These are phyloP conservation scores for Parauchenoglanis punctatus DNA, from an alignment of 2,797 vertebrate genomes.

Conservation along the genomic window DNA sequence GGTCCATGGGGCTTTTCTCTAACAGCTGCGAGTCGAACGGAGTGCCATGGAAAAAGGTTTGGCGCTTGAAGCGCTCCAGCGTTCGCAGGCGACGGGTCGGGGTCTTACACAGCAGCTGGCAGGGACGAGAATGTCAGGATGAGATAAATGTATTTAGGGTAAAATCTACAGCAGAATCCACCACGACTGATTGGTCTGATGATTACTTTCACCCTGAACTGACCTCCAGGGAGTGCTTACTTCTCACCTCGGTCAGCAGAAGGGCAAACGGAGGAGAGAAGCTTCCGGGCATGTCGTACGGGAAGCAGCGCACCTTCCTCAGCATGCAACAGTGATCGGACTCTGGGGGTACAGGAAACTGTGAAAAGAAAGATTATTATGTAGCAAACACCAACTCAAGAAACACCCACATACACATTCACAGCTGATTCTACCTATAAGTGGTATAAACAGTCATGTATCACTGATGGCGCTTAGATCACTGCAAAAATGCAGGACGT, in stretches of 20 bases:
- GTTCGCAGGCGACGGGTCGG: conserved; percentile 78
- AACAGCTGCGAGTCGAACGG: conserved; percentile 85
- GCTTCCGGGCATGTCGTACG: conserved; percentile 70
- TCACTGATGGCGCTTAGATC: not conserved
- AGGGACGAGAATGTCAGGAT: not conserved
- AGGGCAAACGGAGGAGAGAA: conserved; percentile 76
- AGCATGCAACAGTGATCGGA: conserved; percentile 83
- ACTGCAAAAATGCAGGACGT: not conserved
- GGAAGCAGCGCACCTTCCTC: conserved; percentile 74
- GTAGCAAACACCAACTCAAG: conserved; percentile 23
- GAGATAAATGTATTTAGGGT: not conserved
- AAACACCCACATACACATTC: not conserved
- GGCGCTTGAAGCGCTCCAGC: conserved; percentile 82
- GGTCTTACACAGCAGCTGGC: conserved; percentile 85
- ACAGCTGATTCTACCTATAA: not conserved
- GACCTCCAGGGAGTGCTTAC: not conserved
- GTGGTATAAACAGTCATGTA: not conserved
- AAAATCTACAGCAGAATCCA: not conserved
- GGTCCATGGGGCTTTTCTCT: conserved; percentile 80
- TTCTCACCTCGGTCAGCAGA: conserved; percentile 83
- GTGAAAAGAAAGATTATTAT: not conserved
- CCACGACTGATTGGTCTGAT: not conserved
- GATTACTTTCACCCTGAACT: not conserved
- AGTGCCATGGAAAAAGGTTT: conserved; percentile 82
- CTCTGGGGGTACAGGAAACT: conserved; percentile 86